Evolutionary conservation across 2,797 vertebrate species (phyloP), one percentile per base, ranked within the genome.

Genomic region (Sebastolobus altivelis): DNA sequence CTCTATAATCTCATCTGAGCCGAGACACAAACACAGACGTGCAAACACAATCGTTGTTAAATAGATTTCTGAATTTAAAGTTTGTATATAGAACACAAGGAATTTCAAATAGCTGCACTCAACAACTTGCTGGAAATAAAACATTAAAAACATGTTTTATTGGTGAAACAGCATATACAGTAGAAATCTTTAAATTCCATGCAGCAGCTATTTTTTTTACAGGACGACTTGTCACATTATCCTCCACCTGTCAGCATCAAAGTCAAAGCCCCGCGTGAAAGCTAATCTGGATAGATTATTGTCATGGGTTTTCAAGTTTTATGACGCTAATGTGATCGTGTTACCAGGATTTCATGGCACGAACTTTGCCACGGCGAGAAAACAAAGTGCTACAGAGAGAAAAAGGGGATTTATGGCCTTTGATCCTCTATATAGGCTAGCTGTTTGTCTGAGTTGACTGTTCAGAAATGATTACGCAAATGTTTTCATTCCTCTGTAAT

Each of bases 401-500:
- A 61, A 61, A 63, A 18, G 20, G 35, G 54, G 63, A 71, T 73
- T 75, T 35, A 40, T 46, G 22, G 6, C 27, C 37, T 80, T 70
- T 82, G 79, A 82, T 65, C 43, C 13, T n/a, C 52, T 5, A 2
- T 16, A 3, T 10, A n/a, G 58, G 16, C 40, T 18, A 25, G 3
- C 10, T 78, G 79, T 71, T 85, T 89, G 66, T 82, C 83, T 80
- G 72, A 88, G 27, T 70, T 52, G 74, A 70, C 14, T 60, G n/a
- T 46, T 86, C 25, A 77, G 72, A 83, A 81, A 80, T 61, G 52
- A 87, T 91, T 77, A 77, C 77, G 80, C 79, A 76, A 86, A 75
- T 85, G 77, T 86, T 89, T 90, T 88, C 79, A 85, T 91, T 93
- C 85, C 80, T 77, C 73, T 70, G 18, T 93, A 92, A 92, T 88